Evolutionary conservation across 2,113 vertebrate species (phyloP), one percentile per base, ranked within the genome.

Genomic region (Corvus cornix): DNA sequence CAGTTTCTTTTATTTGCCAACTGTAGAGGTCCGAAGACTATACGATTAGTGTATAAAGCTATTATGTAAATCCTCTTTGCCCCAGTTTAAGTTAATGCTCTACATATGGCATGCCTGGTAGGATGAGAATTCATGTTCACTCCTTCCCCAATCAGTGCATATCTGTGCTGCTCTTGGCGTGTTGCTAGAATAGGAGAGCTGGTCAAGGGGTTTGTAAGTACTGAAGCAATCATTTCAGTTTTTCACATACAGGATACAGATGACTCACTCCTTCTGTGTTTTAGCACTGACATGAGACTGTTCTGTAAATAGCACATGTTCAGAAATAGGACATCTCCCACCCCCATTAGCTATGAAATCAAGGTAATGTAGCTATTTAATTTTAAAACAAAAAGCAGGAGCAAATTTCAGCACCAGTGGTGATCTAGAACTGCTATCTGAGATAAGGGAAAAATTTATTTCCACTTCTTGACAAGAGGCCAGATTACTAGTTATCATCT

Each of bases 11-110:
- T 12, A 66, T 91, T 95, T 95, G 76, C 91, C 62, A 73, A 60
- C 70, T 90, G 46, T 73, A 82, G 89, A 95, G 49, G 86, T 84
- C 75, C 16, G 0, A 94, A 79, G 79, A 93, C 73, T 48, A 51
- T 62, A 59, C 7, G 62, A 96, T 92, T 96, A 96, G 83, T 70
- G 44, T 52, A 83, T 94, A 96, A 96, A 89, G 84, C 95, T 94
- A 90, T 96, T 97, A 92, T 44, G 53, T 96, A 97, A 97, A 96
- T 90, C 93, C 84, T 72, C 89, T 95, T 92, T 93, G 93, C 55
- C 94, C 89, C 78, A 89, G 78, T 97, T 97, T 89, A 95, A 91
- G 53, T 88, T 96, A 97, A 94, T 96, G 79, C 82, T 93, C 80
- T 93, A 91, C 91, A 95, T 97, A 96, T 80, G 81, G 79, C 69